Evolutionary conservation across 2,113 vertebrate genomes (phyloP).

Genomic region (Cettia cetti): DNA sequence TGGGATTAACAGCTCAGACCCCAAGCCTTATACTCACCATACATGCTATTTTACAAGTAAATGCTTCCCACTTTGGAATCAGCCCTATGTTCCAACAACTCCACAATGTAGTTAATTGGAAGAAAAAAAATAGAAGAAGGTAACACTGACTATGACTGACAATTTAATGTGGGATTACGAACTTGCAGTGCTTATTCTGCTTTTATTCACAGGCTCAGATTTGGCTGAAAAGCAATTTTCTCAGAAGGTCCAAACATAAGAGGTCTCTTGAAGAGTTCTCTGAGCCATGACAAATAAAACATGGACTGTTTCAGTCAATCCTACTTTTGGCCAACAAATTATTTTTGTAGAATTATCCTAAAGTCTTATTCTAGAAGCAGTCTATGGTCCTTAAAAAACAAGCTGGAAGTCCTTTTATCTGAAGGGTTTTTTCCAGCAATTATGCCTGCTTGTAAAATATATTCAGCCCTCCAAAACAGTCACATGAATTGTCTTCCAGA

Average conservation of each 20-base stretch:
- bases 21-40: background rate
- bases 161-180: background rate
- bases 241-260: background rate
- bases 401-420: background rate
- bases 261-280: background rate
- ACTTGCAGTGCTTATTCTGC: background rate
- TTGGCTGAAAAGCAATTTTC: background rate
- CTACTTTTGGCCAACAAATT: background rate
- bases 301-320: background rate
- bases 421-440: background rate
- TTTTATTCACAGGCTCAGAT: background rate
- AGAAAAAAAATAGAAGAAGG: background rate
- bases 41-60: background rate
- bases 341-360: background rate
- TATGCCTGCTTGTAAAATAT: background rate
- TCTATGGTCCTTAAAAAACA: background rate
- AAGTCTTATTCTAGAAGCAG: background rate
- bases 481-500: background rate
- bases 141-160: background rate
- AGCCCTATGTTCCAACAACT: background rate
- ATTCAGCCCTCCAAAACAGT: background rate
- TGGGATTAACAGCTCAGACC: background rate
- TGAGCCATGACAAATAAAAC: background rate
- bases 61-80: background rate
- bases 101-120: background rate